These are phyloP conservation scores for Echinops telfairi DNA, from an alignment of 2,113 vertebrate genomes.

Conservation along the genomic window DNA sequence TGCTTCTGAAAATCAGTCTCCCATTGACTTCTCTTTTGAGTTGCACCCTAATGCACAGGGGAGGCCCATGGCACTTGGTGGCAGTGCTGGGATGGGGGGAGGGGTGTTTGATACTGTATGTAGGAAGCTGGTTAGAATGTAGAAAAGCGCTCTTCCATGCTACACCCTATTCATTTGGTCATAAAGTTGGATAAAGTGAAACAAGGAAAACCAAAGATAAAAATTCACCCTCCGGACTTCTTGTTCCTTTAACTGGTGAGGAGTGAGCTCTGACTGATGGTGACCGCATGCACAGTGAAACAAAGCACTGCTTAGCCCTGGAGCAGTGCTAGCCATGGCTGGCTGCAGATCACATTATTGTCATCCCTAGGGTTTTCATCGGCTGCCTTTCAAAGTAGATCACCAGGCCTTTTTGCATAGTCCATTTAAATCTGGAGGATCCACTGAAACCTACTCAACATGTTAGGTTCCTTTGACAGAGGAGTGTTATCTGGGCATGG, in stretches of 20 bases:
- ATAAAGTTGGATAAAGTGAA: neutral
- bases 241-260: neutral
- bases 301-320: no score
- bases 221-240: neutral
- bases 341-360: no score
- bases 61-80: neutral
- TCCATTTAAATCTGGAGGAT: no score
- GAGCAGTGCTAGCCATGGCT: no score
- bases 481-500: neutral
- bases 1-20: neutral
- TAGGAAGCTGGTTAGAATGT: neutral
- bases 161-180: neutral
- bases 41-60: neutral
- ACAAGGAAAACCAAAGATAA: neutral
- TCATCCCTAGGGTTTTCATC: no score
- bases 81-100: rapidly evolving
- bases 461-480: no score
- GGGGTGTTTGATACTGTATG: rapidly evolving
- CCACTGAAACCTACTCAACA: no score
- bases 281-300: no score
- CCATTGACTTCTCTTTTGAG: neutral
- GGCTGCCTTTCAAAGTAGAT: no score
- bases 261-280: no score
- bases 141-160: neutral
- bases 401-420: no score